Evolutionary conservation across 1,140 invertebrate species (phyloP).

Genomic region (Pogonognathellus flavescens): DNA sequence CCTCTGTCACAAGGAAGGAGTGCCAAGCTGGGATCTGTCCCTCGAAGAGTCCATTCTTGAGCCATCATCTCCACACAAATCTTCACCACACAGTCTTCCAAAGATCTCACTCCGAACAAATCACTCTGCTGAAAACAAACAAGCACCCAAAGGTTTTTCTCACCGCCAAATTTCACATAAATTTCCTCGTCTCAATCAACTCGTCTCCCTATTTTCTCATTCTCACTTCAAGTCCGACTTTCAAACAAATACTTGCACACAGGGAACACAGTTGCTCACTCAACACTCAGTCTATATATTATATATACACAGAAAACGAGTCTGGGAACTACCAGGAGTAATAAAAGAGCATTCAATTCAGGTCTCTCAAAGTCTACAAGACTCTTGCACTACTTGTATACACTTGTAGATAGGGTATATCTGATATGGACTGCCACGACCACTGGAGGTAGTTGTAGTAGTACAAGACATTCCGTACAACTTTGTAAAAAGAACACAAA

Average conservation of each 20-base stretch:
- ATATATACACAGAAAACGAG: neutral
- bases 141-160: conserved; percentile 32
- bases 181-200: conserved; percentile 52
- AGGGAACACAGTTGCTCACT: neutral
- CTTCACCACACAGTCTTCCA: conserved; percentile 66
- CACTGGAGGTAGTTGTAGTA: no score
- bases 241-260: conserved; percentile 12
- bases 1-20: conserved; percentile 73
- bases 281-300: neutral
- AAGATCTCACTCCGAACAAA: conserved; percentile 57
- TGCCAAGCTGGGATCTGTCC: conserved; percentile 14
- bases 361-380: neutral
- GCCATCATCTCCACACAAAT: conserved; percentile 66
- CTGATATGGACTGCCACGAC: no score
- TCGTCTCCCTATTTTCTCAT: conserved; percentile 18
- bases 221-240: conserved; percentile 2
- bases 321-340: neutral
- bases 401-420: no score
- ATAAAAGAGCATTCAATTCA: no score
- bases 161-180: conserved; percentile 48
- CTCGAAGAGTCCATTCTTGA: conserved; percentile 61
- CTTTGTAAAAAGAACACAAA: conserved; percentile 44
- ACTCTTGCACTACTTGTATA: no score
- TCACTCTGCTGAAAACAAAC: conserved; percentile 61
- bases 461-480: neutral